phyloP scores from a whole-genome alignment of 1,140 invertebrate genomes.

The Dendrolimus punctatus region DNA sequence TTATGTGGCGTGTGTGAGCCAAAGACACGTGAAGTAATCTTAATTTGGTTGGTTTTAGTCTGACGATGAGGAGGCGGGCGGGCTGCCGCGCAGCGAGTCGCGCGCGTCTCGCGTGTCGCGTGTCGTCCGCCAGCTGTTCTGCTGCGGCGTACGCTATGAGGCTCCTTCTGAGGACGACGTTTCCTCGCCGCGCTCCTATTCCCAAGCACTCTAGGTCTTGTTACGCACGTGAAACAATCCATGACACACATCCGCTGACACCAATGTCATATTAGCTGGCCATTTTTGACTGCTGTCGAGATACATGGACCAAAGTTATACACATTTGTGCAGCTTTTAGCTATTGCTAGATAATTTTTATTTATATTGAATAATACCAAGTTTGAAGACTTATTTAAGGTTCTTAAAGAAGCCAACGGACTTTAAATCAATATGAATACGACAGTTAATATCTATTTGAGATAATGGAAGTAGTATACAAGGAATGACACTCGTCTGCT shows the following conservation, averaged over 20 bases:
- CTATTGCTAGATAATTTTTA: no score
- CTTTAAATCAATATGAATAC: no score
- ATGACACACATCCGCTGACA: slow-evolving; percentile 4
- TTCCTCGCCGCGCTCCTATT: slow-evolving; percentile 24
- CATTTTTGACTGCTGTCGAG: slow-evolving; percentile 21
- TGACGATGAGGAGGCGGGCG: slow-evolving; percentile 56
- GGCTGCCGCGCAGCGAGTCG: slow-evolving; percentile 58
- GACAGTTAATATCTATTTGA: no score
- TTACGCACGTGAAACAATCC: slow-evolving; percentile 1
- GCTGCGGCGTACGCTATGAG: slow-evolving; percentile 49
- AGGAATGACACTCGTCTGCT: no score
- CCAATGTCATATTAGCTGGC: slow-evolving; percentile 28
- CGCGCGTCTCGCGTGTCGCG: slow-evolving; percentile 45
- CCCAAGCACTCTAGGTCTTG: slow-evolving; percentile 30
- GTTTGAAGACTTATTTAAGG: not conserved
- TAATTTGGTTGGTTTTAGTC: slow-evolving; percentile 42
- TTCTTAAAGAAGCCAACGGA: not conserved
- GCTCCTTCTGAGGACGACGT: slow-evolving; percentile 48
- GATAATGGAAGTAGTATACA: no score
- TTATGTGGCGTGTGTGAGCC: slow-evolving; percentile 2
- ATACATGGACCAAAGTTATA: no score
- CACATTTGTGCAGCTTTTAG: no score
- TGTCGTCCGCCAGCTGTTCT: slow-evolving; percentile 48
- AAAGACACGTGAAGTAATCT: slow-evolving; percentile 1
- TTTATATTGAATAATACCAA: not conserved